Evolutionary conservation across 2,113 vertebrate genomes (phyloP).

Genomic region (Cephalopterus ornatus): DNA sequence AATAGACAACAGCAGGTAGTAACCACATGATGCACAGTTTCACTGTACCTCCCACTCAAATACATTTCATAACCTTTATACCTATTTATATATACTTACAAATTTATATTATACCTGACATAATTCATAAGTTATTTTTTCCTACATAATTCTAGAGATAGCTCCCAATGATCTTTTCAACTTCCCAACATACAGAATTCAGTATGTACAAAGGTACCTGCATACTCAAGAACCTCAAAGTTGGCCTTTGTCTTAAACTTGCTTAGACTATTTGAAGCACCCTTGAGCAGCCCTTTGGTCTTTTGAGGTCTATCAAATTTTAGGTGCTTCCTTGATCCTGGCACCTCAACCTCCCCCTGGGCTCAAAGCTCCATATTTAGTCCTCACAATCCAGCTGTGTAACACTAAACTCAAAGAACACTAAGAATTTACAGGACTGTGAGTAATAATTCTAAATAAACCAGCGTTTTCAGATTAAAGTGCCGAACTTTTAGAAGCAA

Average conservation of each 20-base stretch:
- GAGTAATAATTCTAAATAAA: background rate
- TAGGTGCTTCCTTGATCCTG: background rate
- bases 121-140: background rate
- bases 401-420: background rate
- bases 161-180: background rate
- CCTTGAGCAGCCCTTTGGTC: background rate
- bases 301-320: background rate
- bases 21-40: background rate
- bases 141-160: background rate
- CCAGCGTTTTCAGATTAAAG: background rate
- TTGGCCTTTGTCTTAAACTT: background rate
- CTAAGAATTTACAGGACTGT: background rate
- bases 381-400: background rate
- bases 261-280: background rate
- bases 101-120: background rate
- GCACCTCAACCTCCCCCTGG: background rate
- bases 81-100: background rate
- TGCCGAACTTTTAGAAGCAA: background rate
- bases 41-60: background rate
- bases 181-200: background rate
- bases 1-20: background rate
- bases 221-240: background rate
- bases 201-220: background rate
- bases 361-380: background rate
- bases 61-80: background rate